phyloP scores from a whole-genome alignment of 2,113 vertebrate genomes.

The Hipposideros armiger region DNA sequence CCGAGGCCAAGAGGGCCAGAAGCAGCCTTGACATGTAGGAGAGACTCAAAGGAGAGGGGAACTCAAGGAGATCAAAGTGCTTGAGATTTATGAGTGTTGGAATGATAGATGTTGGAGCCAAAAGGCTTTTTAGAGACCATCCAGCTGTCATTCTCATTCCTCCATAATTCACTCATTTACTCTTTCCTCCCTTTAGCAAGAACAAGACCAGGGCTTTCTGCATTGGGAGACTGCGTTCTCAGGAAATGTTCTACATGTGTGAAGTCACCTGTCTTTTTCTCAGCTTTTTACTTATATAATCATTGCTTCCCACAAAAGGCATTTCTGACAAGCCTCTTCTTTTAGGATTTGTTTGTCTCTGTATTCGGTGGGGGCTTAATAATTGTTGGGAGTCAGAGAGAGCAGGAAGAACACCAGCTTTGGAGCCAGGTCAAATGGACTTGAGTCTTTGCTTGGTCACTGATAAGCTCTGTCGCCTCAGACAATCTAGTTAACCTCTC shows the following conservation, averaged over 20 bases:
- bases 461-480: background rate
- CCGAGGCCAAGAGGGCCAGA: background rate
- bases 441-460: background rate
- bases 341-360: background rate
- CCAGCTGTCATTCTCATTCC: background rate
- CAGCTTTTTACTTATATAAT: background rate
- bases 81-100: background rate
- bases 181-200: background rate
- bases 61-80: background rate
- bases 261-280: background rate
- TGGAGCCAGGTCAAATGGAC: background rate
- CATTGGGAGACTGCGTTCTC: background rate
- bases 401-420: background rate
- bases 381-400: background rate
- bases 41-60: background rate
- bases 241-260: background rate
- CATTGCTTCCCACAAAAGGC: background rate
- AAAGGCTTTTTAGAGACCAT: background rate
- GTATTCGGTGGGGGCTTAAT: background rate
- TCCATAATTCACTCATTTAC: accelerated
- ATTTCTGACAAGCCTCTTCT: background rate
- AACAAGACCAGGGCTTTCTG: background rate
- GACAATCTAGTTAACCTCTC: background rate
- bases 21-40: background rate
- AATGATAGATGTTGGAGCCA: background rate